Evolutionary conservation across 2,888 invertebrate genomes (phyloP), one percentile per base, ranked within the genome.

Genomic region (Amblyjoppa proteus): DNA sequence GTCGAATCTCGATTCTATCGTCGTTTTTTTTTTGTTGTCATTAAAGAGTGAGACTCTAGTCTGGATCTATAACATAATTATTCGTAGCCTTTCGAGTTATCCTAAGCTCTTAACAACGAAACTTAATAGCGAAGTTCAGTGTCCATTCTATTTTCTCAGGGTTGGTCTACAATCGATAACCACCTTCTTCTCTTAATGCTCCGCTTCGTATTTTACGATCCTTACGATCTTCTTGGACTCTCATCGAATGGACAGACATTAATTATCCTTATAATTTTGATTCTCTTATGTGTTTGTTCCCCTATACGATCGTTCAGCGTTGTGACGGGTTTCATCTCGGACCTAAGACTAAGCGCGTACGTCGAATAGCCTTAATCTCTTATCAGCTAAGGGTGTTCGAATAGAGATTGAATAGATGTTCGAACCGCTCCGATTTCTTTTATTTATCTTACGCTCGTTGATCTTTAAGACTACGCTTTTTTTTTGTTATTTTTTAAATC

Each of bases 311-410:
- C 45, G 28, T 68, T 77, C 51, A 49, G 66, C 61, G 34, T 69
- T 73, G 70, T 71, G 73, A 51, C 34, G 28, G 64, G 69, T 69
- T 76, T 73, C 45, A 20, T 49, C 58, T 74, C 51, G 41, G 58
- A 28, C 58, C 25, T 7, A 41, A n/a, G 45, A 53, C 45, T 25
- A 41, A 68, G 53, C 81, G 74, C 58, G 20, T 58, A 68, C 51
- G 69, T 34, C 53, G 25, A 38, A 56, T 69, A 74, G 73, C 70
- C 70, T 74, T 49, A 20, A 61, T 78, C 56, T 74, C 68, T 69
- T 77, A 83, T 69, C 66, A 53, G 64, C 53, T 75, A 75, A 34
- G 70, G 83, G 75, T 85, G 85, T 87, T 85, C 85, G 81, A 83
- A 66, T 66, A 25, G 80, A 78, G 58, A 76, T 85, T 74, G 49